phyloP scores from a whole-genome alignment of 2,888 invertebrate species.

The Drosophila meridiana region DNA sequence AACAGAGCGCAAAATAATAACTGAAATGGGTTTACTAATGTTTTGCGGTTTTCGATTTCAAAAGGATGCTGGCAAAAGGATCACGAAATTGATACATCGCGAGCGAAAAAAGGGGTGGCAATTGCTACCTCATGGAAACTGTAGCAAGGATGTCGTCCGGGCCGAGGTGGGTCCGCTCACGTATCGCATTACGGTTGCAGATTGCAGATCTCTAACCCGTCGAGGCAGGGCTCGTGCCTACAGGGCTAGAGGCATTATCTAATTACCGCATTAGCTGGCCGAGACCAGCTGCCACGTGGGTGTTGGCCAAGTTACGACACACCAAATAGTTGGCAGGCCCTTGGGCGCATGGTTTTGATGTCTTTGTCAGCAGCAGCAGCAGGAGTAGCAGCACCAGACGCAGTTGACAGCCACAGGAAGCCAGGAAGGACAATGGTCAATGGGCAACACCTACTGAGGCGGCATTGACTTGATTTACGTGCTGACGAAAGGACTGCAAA shows the following conservation, averaged over 20 bases:
- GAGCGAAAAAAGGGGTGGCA: conserved; percentile 67
- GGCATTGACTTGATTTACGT: conserved; percentile 78
- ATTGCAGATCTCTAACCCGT: conserved; percentile 74
- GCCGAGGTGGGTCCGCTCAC: conserved; percentile 30
- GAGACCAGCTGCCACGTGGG: conserved; percentile 66
- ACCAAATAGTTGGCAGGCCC: conserved; percentile 62
- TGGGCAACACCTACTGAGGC: conserved; percentile 68
- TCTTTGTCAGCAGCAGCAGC: conserved; percentile 60
- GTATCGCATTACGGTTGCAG: conserved; percentile 65
- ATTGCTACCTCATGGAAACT: conserved; percentile 49
- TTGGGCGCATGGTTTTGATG: conserved; percentile 60
- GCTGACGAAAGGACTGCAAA: conserved; percentile 77
- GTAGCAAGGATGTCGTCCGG: conserved; percentile 50
- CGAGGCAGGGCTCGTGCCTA: conserved; percentile 63
- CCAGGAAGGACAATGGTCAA: conserved; percentile 50
- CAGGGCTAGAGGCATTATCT: conserved; percentile 60
- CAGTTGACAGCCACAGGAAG: conserved; percentile 48
- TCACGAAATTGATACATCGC: conserved; percentile 64
- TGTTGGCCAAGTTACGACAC: conserved; percentile 50
- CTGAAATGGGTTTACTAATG: conserved; percentile 67
- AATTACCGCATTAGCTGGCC: conserved; percentile 73
- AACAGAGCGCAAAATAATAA: conserved; percentile 32
- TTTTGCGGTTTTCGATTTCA: conserved; percentile 73
- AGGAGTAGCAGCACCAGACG: conserved; percentile 28
- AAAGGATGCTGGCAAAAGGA: conserved; percentile 73